A percentile compares a stretch with the other conserved stretches of the same genome.
These are phyloP conservation scores for Dermochelys coriacea DNA, from an alignment of 2,797 vertebrate species.

Conservation along the genomic window DNA sequence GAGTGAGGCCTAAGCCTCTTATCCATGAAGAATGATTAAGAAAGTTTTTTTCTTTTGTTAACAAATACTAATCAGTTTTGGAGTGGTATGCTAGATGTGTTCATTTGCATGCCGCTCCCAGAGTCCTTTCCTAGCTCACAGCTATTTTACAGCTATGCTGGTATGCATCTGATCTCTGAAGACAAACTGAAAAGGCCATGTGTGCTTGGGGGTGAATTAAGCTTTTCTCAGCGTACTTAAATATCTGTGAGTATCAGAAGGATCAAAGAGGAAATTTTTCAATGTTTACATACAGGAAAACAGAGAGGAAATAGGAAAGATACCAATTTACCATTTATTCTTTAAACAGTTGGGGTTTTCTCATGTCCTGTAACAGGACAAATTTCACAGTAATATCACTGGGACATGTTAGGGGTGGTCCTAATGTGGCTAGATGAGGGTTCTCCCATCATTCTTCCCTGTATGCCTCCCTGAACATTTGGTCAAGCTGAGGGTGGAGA, in stretches of 20 bases:
- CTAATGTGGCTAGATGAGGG: neutral
- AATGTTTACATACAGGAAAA: neutral
- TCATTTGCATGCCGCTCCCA: neutral
- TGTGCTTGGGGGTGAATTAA: neutral
- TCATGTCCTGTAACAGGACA: neutral
- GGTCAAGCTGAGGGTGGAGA: neutral
- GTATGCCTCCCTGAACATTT: neutral
- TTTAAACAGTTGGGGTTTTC: neutral
- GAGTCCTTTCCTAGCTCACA: slow-evolving; percentile 15
- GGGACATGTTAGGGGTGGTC: neutral
- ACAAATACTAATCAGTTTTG: slow-evolving; percentile 47
- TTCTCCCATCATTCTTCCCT: neutral
- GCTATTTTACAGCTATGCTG: neutral
- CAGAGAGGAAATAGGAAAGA: neutral
- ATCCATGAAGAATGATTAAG: slow-evolving; percentile 51
- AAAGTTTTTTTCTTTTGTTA: slow-evolving; percentile 59
- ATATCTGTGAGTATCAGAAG: neutral
- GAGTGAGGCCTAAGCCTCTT: slow-evolving; percentile 12
- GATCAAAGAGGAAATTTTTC: neutral
- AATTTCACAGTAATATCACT: neutral
- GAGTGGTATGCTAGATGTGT: neutral
- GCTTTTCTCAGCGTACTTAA: neutral
- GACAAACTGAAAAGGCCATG: neutral
- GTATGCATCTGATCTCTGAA: neutral
- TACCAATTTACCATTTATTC: neutral